A percentile compares a stretch with the other conserved stretches of the same genome.
Evolutionary conservation across 2,113 vertebrate genomes (phyloP).

Genomic region (Harpagus bidentatus): DNA sequence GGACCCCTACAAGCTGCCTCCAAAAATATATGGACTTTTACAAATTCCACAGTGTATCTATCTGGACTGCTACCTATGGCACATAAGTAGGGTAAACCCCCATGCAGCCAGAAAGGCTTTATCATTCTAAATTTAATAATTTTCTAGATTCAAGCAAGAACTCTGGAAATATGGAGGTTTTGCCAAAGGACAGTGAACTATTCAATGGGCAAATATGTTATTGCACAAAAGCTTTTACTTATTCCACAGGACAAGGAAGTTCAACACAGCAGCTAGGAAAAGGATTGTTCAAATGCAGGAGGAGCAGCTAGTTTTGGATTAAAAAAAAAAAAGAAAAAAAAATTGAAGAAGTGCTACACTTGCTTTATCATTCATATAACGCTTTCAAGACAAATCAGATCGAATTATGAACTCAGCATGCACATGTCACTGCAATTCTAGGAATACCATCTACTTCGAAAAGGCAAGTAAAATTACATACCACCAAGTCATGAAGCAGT

Average conservation of each 20-base stretch:
- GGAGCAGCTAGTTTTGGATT: neutral
- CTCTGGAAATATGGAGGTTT: neutral
- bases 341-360: neutral
- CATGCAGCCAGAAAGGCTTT: neutral
- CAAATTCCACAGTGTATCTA: neutral
- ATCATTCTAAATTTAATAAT: neutral
- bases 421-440: neutral
- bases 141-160: neutral
- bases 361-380: neutral
- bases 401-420: neutral
- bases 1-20: neutral
- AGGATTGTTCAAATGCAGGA: neutral
- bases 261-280: neutral
- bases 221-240: neutral
- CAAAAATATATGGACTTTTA: neutral
- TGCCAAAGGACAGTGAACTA: neutral
- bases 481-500: conserved; percentile 90
- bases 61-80: neutral
- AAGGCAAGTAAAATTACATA: conserved; percentile 60
- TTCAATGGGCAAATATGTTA: neutral
- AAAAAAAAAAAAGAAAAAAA: neutral
- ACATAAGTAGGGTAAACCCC: neutral
- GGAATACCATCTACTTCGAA: neutral
- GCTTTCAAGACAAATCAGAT: neutral
- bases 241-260: neutral